Evolutionary conservation across 2,113 vertebrate species (phyloP), one percentile per base, ranked within the genome.

Genomic region (Zosterops japonicus): DNA sequence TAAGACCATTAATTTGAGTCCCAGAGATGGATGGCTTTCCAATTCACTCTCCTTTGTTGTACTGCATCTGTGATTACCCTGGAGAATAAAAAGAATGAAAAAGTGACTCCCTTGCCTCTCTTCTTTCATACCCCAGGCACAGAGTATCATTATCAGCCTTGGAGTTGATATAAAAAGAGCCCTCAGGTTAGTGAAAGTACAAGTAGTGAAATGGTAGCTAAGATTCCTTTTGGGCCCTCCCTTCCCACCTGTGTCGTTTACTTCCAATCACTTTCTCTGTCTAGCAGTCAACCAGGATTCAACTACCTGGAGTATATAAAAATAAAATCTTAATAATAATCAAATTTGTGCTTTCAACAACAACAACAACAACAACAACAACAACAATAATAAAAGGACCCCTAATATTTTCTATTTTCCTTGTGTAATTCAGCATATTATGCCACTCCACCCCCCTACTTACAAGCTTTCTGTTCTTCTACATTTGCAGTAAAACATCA

Each of bases 31-130:
- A 93, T 96, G 78, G 53, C 41, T 96, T 93, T 96, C 77, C 87
- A 89, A 67, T 90, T 42, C 52, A 83, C 31, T 95, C 83, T 70
- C 35, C 65, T 88, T 95, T 94, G 79, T 93, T 85, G 83, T 65
- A 70, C 47, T 91, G 61, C 82, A 86, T 97, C 63, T 57, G 78
- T 93, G 83, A 96, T 96, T 96, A 97, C 80, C 78, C 85, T 90
- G 35, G 89, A 91, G 93, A 94, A 95, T 70, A 74, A 22, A 94
- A 91, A 36, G 68, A 93, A 92, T 87, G 86, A 95, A 93, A 87
- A 97, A 87, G 64, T 89, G 81, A 5, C 49, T 97, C 59, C 57
- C 55, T 91, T 35, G 3, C 35, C 49, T 87, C 71, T 89, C 10
- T 75, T 92, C 63, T 93, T 95, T 93, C 69, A 95, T 88, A 83